Evolutionary conservation across 64 coral and sea anemone genomes (phyloP), one percentile per base, ranked within the genome.

Genomic region (Catalaphyllia jardinei): DNA sequence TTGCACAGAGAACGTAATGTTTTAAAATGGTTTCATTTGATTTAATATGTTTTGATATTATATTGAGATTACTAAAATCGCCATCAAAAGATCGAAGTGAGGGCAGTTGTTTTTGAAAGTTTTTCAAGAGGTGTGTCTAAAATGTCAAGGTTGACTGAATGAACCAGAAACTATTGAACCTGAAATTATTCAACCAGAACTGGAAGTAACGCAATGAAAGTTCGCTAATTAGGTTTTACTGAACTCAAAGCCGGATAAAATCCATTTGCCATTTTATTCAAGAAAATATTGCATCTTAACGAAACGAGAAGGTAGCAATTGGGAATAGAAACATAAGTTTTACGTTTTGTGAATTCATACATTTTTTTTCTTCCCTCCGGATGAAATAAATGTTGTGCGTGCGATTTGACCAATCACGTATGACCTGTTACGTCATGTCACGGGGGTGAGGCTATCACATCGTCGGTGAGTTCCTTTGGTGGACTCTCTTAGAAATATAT

Each of bases 391-490:
- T 50, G 81, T 69, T 85, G 81, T 64, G 51, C 67, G 81, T 69
- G 39, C 62, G 11, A 49, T 72, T 85, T 62, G 33, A 15, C 81
- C 81, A 85, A 85, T 85, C 81, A 71, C 62, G 81, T 29, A 25
- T 27, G 63, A 71, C 30, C 31, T 69, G 24, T 85, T 63, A 85
- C 81, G 81, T 85, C 81, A 85, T 50, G 81, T 85, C 81, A 85
- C 81, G 81, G 81, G 81, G 81, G 81, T 85, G 81, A 85, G 81
- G 81, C 81, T 69, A 60, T 61, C 17, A 80, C 62, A 63, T 85
- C 35, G 0, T 71, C 33, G 27, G 78, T 54, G 29, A 83, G 79
- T 83, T 85, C 63, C 79, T 85, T 35, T 29, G 31, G 62, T 69
- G 81, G 63, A 71, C 81, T 85, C 62, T 65, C 71, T 64, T 27